Percentiles rank a stretch among this genome's conserved stretches.
phyloP scores from a whole-genome alignment of 2,113 vertebrate genomes.

The Burhinus bistriatus region DNA sequence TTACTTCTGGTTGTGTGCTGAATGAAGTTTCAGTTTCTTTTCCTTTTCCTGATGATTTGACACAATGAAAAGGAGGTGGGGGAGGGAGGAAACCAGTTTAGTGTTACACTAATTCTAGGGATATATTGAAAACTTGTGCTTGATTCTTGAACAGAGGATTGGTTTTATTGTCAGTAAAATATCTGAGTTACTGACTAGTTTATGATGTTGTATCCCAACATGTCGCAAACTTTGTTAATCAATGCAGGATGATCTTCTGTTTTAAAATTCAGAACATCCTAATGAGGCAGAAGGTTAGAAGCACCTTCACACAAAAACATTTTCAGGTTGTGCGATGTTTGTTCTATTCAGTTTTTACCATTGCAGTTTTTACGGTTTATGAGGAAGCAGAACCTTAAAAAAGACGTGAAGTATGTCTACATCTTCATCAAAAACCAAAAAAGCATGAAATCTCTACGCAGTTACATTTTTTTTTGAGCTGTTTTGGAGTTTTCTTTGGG shows the following conservation, averaged over 20 bases:
- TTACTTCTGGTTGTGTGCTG: background rate
- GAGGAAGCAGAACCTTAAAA: background rate
- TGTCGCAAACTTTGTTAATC: background rate
- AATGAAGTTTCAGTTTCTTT: background rate
- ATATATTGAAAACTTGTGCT: background rate
- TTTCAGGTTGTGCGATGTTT: background rate
- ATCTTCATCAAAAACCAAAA: background rate
- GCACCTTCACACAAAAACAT: background rate
- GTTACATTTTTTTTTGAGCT: background rate
- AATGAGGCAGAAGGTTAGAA: background rate
- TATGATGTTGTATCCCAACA: accelerated
- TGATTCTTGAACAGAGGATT: background rate
- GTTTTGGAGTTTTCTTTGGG: background rate
- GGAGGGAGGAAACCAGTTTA: background rate
- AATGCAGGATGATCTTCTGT: background rate
- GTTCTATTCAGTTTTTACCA: background rate
- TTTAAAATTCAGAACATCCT: background rate
- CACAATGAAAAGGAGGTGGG: background rate
- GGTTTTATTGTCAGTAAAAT: background rate
- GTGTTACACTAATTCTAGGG: background rate
- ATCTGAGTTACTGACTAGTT: background rate
- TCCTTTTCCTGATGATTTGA: background rate
- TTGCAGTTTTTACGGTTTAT: background rate
- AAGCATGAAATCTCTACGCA: background rate
- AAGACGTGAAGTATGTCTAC: accelerated